Base-by-base conservation (phyloP, 2,797 vertebrate genomes). In the Sarcoramphus papa region DNA sequence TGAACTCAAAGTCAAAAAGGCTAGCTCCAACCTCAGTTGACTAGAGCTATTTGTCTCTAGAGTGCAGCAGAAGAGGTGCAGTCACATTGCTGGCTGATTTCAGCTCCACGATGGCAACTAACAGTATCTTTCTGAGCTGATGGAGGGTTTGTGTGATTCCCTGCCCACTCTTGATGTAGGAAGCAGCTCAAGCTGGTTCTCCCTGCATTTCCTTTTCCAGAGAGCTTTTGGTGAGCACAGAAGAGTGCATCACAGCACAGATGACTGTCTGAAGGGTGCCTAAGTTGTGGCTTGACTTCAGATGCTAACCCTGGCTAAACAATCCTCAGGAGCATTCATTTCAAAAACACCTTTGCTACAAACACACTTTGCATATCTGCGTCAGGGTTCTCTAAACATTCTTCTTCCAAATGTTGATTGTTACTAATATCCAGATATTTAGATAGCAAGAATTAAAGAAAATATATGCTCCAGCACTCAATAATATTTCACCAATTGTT, bases 141-240 rank as follows among this genome's bases (percentile, higher is more conserved):
- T 0, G 3, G 50, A 79, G 51, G 24, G 9, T 28, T 41, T 22
- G 19, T 7, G 22, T 3, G 31, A 41, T 31, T 47, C 25, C 76
- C 45, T 43, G 37, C 7, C 33, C 7, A 1, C 31, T 43, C 17
- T 0, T 13, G 9, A 5, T 6, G n/a, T 8, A 19, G 21, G 27
- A 43, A 48, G 48, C 1, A 0, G 17, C 13, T 35, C n/a, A 33
- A 33, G 27, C 45, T 76, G 51, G 13, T 30, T 67, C 41, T 76
- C 41, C 59, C 22, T 47, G 33, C 19, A 10, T 6, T 35, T 22
- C 69, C 57, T 17, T 47, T 72, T 33, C 47, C 57, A 60, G 27
- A n/a, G 37, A 67, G 53, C 15, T 67, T 45, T 60, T 28, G 12
- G 65, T 6, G 13, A 70, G 50, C 68, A 21, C 7, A 19, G 56